Percentiles rank a stretch among this genome's conserved stretches.
Evolutionary conservation across 2,888 invertebrate genomes (phyloP).

Genomic region (Lutraria lutraria): DNA sequence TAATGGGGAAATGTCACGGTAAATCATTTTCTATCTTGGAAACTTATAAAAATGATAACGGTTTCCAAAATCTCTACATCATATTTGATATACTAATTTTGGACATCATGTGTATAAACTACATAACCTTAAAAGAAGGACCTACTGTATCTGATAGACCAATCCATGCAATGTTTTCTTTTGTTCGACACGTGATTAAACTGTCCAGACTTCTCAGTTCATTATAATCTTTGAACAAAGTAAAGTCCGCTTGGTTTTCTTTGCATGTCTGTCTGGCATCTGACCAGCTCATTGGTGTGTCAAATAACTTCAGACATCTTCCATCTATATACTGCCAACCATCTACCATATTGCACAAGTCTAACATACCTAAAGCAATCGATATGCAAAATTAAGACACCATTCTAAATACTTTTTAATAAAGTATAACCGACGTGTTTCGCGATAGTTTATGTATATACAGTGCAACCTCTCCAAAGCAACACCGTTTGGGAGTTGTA

Average conservation of each 20-base stretch:
- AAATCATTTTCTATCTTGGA: too few relatives aligned
- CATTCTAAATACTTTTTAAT: too few relatives aligned
- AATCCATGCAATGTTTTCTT: conserved; percentile 72
- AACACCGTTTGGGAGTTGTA: too few relatives aligned
- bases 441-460: too few relatives aligned
- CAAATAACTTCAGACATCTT: conserved; percentile 73
- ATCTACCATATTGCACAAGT: conserved; percentile 72
- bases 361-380: conserved; percentile 66
- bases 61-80: too few relatives aligned
- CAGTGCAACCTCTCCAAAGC: too few relatives aligned
- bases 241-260: conserved; percentile 68
- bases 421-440: background rate
- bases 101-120: too few relatives aligned
- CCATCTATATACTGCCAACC: conserved; percentile 73
- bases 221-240: conserved; percentile 57
- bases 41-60: too few relatives aligned
- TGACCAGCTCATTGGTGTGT: conserved; percentile 69
- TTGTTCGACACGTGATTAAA: conserved; percentile 67
- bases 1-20: too few relatives aligned
- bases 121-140: background rate
- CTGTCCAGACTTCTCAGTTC: conserved; percentile 64
- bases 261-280: conserved; percentile 73
- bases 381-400: too few relatives aligned
- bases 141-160: conserved; percentile 78
- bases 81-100: too few relatives aligned